Base-by-base conservation (phyloP, 1,140 invertebrate genomes). In the Dendroctonus ponderosae region DNA sequence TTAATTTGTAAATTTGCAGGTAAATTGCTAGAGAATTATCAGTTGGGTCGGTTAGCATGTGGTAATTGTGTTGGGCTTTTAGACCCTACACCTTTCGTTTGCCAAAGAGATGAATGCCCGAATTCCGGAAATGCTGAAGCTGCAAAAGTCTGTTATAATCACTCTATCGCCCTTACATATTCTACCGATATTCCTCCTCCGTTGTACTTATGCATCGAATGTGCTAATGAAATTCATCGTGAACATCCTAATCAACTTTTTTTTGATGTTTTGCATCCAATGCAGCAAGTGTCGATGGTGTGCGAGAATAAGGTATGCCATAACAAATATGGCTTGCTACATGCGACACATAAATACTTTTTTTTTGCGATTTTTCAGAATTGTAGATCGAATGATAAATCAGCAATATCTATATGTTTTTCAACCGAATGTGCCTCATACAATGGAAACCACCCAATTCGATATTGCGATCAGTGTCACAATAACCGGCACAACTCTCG, bases 371-470 rank as follows among this genome's bases (percentile, higher is more conserved):
- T 46, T 52, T 70, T 83, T 39, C 76, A 96, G 92, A 97, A 96
- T 76, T 99, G 97, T 79, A 86, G 93, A 60, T 91, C 92, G 0
- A 85, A 85, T 7, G 93, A 97, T 67, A 97, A 97, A 79, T 88
- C 91, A n/a, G 96, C 96, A 1, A 89, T 96, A 57, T 94, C 92
- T 12, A 95, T 97, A 39, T 99, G 97, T 77, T 99, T 99, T 81
- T 94, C 94, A 8, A 91, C 90, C 46, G 96, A 98, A 80, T 99
- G 97, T 80, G 93, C 94, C 11, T 94, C 91, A 77, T 96, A 93
- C 73, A 99, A 99, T 80, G 90, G 92, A 15, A 96, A 97, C 77
- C 90, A 93, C 77, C 97, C 97, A 9, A 96, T 97, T 66, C 87
- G 94, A 62, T 97, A 95, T 79, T 99, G 94, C 79, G 83, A 86